These are phyloP conservation scores for Selene dorsalis DNA, from an alignment of 2,797 vertebrate genomes.

Conservation along the genomic window DNA sequence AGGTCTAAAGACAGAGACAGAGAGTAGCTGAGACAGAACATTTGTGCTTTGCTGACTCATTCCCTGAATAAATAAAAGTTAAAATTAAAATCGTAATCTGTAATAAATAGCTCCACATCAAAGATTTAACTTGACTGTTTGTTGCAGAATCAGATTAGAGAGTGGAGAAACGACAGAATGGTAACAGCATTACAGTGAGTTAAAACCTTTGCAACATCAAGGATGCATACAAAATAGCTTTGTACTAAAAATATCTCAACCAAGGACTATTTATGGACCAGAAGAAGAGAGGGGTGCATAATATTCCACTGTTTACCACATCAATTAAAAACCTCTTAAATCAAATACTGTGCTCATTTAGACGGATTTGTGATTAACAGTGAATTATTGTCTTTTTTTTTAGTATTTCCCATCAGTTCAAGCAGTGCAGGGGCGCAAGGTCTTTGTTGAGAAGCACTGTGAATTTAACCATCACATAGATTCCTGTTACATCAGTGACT, in stretches of 20 bases:
- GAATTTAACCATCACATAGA: background rate
- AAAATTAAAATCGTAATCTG: slow-evolving; percentile 31
- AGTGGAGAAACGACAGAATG: slow-evolving; percentile 50
- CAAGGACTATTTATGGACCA: slow-evolving; percentile 68
- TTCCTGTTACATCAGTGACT: background rate
- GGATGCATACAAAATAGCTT: slow-evolving; percentile 64
- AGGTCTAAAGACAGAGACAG: background rate
- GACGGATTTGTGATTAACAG: background rate
- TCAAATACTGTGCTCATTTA: slow-evolving; percentile 1
- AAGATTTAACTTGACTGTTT: slow-evolving; percentile 30
- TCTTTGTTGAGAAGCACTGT: background rate
- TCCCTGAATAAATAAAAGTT: slow-evolving; percentile 25
- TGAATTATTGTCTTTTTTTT: background rate
- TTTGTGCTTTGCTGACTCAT: slow-evolving; percentile 45
- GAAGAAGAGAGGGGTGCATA: slow-evolving; percentile 55
- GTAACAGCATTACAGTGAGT: slow-evolving; percentile 46
- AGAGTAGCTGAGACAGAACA: slow-evolving; percentile 8
- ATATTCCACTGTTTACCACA: slow-evolving; percentile 60
- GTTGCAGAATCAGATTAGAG: slow-evolving; percentile 47
- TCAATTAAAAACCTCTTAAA: slow-evolving; percentile 39
- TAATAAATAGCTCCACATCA: slow-evolving; percentile 66
- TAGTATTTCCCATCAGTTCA: background rate
- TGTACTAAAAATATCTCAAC: slow-evolving; percentile 71
- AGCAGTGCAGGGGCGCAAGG: background rate
- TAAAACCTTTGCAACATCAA: slow-evolving; percentile 67